phyloP scores from a whole-genome alignment of 1,140 invertebrate genomes.

The Spodoptera litura region DNA sequence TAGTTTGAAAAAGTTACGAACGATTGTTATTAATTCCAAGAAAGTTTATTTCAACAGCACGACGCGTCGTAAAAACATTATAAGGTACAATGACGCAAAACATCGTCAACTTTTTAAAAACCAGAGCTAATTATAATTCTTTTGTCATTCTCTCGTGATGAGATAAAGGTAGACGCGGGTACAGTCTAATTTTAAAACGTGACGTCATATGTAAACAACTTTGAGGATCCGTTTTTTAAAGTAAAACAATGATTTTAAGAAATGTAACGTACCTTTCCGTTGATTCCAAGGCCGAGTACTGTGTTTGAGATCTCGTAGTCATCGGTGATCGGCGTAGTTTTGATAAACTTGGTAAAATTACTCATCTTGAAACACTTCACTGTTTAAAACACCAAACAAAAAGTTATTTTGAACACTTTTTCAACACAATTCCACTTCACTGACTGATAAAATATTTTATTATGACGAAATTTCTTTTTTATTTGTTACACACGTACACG shows the following conservation, averaged over 20 bases:
- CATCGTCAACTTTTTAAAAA: neutral
- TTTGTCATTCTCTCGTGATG: constrained; percentile 33
- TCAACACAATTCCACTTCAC: constrained; percentile 41
- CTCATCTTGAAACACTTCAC: constrained; percentile 72
- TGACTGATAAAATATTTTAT: constrained; percentile 5
- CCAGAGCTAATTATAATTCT: constrained; percentile 33
- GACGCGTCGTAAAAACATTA: constrained; percentile 7
- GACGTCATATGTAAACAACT: constrained; percentile 74
- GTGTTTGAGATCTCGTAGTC: constrained; percentile 98
- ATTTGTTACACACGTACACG: constrained; percentile 1
- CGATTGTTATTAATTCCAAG: neutral
- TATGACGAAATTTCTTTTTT: neutral
- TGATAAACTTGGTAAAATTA: constrained; percentile 86
- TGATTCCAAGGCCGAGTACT: constrained; percentile 98
- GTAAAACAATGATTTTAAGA: constrained; percentile 14
- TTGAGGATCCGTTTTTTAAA: neutral
- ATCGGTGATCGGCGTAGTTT: constrained; percentile 93
- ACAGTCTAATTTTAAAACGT: constrained; percentile 67
- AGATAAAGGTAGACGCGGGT: constrained; percentile 39
- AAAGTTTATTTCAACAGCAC: constrained; percentile 1
- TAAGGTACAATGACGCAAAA: constrained; percentile 3
- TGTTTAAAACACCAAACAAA: constrained; percentile 41
- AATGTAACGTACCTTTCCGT: constrained; percentile 92
- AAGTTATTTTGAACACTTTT: constrained; percentile 30
- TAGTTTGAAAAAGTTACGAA: neutral